These are phyloP conservation scores for Teleiodes luculella DNA, from an alignment of 2,888 invertebrate species.

Conservation along the genomic window DNA sequence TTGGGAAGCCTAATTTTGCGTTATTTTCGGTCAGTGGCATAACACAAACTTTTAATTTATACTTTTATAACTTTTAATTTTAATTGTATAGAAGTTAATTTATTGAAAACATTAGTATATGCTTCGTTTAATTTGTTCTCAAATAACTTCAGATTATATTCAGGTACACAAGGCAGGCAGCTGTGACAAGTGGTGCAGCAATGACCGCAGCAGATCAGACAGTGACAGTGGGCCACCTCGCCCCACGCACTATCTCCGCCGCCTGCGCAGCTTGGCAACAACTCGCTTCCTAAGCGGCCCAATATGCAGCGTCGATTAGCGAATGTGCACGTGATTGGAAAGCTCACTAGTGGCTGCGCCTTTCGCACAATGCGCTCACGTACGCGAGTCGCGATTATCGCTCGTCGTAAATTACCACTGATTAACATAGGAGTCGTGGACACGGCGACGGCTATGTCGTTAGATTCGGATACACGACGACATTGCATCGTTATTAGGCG, in stretches of 20 bases:
- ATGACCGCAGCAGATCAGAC: conserved; percentile 52
- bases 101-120: too few relatives aligned
- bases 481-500: conserved; percentile 67
- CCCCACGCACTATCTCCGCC: neutral
- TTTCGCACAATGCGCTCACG: conserved; percentile 71
- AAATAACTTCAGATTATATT: too few relatives aligned
- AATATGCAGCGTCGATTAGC: conserved; percentile 49
- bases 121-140: too few relatives aligned
- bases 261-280: conserved; percentile 14
- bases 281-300: conserved; percentile 25
- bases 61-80: too few relatives aligned
- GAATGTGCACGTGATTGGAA: conserved; percentile 48
- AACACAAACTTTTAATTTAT: too few relatives aligned
- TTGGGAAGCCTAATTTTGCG: conserved; percentile 39
- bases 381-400: conserved; percentile 73
- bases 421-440: conserved; percentile 74
- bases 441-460: conserved; percentile 57
- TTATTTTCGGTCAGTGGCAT: conserved; percentile 26
- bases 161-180: too few relatives aligned
- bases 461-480: conserved; percentile 65
- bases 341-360: conserved; percentile 38
- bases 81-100: too few relatives aligned
- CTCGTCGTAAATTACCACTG: conserved; percentile 69
- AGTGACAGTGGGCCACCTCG: conserved; percentile 35
- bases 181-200: conserved; percentile 28